A percentile compares a stretch with the other conserved stretches of the same genome.
phyloP scores from a whole-genome alignment of 1,140 invertebrate genomes.

The Xylocopa sonorina region DNA sequence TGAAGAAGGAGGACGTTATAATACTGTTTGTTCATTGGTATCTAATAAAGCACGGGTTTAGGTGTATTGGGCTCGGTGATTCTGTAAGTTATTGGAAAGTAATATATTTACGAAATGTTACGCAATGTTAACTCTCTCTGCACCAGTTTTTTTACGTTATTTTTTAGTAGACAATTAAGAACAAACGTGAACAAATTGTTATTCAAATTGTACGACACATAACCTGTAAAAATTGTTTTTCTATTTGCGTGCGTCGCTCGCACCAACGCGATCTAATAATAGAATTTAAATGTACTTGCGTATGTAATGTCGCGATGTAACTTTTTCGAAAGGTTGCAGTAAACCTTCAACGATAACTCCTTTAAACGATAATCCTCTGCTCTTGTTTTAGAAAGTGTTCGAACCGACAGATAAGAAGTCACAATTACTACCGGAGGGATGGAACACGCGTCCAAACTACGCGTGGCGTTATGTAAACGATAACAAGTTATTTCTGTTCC shows the following conservation, averaged over 20 bases:
- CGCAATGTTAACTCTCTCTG: background rate
- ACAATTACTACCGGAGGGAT: constrained; percentile 87
- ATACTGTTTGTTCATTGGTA: constrained; percentile 88
- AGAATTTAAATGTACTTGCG: background rate
- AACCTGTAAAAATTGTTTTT: background rate
- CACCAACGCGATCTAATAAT: background rate
- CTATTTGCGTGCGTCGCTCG: background rate
- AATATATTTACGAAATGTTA: background rate
- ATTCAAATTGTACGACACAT: background rate
- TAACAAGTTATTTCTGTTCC: constrained; percentile 85
- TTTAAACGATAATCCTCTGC: background rate
- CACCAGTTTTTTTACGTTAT: background rate
- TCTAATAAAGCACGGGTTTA: constrained; percentile 87
- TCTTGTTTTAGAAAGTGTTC: constrained; percentile 83
- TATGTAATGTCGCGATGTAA: background rate
- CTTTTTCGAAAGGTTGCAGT: too few relatives aligned
- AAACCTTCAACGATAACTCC: background rate
- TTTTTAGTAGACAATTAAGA: too few relatives aligned
- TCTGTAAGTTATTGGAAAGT: constrained; percentile 79
- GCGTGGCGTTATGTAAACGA: constrained; percentile 86
- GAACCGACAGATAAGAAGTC: constrained; percentile 84
- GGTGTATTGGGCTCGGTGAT: constrained; percentile 88
- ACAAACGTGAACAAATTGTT: background rate
- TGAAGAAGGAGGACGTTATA: constrained; percentile 87
- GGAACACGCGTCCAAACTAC: constrained; percentile 86